Evolutionary conservation across 2,888 invertebrate genomes (phyloP).

Genomic region (Galerucella calmariensis): DNA sequence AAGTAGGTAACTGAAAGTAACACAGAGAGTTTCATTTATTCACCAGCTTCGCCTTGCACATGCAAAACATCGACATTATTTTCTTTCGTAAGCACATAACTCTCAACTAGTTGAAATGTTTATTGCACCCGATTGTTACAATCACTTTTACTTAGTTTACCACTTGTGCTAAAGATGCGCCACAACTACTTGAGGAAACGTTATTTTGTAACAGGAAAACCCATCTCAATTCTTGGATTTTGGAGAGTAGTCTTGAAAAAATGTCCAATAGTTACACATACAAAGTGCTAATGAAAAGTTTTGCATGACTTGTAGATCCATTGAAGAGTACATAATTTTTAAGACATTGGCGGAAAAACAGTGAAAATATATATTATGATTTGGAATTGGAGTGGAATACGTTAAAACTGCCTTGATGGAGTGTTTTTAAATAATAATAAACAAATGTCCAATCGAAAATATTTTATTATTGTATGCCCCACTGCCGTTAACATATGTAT

Average conservation of each 20-base stretch:
- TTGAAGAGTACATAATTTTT: too few relatives aligned
- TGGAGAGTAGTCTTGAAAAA: too few relatives aligned
- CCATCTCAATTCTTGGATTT: too few relatives aligned
- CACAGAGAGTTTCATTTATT: not conserved
- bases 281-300: not conserved
- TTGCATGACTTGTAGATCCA: not conserved
- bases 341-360: too few relatives aligned
- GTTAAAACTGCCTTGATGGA: too few relatives aligned
- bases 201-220: not conserved
- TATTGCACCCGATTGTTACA: constrained; percentile 9
- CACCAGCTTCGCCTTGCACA: not conserved
- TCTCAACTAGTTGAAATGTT: constrained; percentile 15
- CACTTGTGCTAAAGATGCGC: not conserved
- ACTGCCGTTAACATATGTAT: too few relatives aligned
- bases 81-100: constrained; percentile 6
- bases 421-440: too few relatives aligned
- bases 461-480: too few relatives aligned
- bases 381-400: too few relatives aligned
- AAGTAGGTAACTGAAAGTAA: not conserved
- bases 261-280: too few relatives aligned
- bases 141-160: constrained; percentile 11
- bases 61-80: not conserved
- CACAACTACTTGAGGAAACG: not conserved
- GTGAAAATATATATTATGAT: too few relatives aligned
- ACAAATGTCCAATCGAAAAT: too few relatives aligned